A percentile compares a stretch with the other conserved stretches of the same genome.
Evolutionary conservation across 2,888 invertebrate species (phyloP).

Genomic region (Amblyjoppa fuscipennis): DNA sequence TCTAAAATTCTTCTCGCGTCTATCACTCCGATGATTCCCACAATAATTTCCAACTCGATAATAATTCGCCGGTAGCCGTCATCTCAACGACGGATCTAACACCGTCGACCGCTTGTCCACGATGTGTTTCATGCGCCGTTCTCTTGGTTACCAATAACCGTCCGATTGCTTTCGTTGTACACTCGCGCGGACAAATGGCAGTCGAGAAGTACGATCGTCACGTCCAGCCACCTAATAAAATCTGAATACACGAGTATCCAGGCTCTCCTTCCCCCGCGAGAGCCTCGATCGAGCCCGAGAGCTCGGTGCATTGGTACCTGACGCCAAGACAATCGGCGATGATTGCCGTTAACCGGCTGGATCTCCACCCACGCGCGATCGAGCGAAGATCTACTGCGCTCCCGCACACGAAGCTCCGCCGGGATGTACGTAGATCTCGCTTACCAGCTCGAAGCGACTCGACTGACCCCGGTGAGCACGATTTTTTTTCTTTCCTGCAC

Average conservation of each 20-base stretch:
- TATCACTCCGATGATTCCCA: slow-evolving; percentile 15
- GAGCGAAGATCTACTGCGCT: slow-evolving; percentile 69
- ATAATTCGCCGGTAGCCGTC: not conserved
- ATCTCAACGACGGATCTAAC: slow-evolving; percentile 7
- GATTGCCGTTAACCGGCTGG: slow-evolving; percentile 76
- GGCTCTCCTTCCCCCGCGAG: not conserved
- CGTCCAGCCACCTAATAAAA: slow-evolving; percentile 76
- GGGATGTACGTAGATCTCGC: slow-evolving; percentile 15
- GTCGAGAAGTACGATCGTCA: slow-evolving; percentile 45
- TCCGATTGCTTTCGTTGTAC: slow-evolving; percentile 35
- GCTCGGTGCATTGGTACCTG: slow-evolving; percentile 69
- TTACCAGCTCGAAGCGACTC: not conserved
- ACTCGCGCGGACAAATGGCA: slow-evolving; percentile 6
- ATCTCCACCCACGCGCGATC: slow-evolving; percentile 59
- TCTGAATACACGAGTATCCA: slow-evolving; percentile 74
- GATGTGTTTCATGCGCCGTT: not conserved
- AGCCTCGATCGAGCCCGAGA: slow-evolving; percentile 18
- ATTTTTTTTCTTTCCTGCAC: not conserved
- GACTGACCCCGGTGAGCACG: slow-evolving; percentile 9
- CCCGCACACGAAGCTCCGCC: slow-evolving; percentile 25
- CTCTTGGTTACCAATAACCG: not conserved
- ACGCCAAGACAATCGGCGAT: slow-evolving; percentile 80
- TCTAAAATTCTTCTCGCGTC: not conserved
- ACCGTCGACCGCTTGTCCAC: not conserved
- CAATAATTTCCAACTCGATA: slow-evolving; percentile 3